phyloP scores from a whole-genome alignment of 2,113 vertebrate genomes.

The Ornithorhynchus anatinus region DNA sequence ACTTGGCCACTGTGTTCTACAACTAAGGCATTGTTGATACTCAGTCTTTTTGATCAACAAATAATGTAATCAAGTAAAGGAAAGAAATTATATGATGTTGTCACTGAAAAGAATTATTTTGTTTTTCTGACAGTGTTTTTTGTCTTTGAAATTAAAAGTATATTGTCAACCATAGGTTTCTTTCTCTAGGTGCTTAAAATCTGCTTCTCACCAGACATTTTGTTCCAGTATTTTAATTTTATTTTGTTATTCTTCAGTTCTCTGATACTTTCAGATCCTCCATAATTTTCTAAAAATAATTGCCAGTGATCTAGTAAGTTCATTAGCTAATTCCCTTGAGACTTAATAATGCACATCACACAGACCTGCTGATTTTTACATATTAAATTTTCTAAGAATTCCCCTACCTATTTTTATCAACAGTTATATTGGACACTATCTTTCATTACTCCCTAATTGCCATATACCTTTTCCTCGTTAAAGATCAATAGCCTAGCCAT shows the following conservation, averaged over 20 bases:
- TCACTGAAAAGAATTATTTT: too few relatives aligned
- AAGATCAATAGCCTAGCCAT: constrained; percentile 11
- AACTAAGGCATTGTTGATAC: too few relatives aligned
- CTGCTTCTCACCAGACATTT: too few relatives aligned
- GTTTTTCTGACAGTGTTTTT: too few relatives aligned
- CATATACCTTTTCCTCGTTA: constrained; percentile 50
- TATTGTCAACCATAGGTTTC: too few relatives aligned
- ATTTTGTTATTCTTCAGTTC: constrained; percentile 25
- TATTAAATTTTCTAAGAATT: constrained; percentile 67
- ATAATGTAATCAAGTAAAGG: too few relatives aligned
- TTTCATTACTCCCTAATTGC: constrained; percentile 56
- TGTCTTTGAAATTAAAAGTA: too few relatives aligned
- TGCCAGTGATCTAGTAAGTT: constrained; percentile 63
- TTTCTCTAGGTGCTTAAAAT: too few relatives aligned
- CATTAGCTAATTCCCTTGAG: constrained; percentile 65
- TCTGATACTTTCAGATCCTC: constrained; percentile 57
- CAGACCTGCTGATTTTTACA: constrained; percentile 60
- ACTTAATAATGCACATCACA: constrained; percentile 54
- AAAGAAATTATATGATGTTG: too few relatives aligned
- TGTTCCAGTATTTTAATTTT: not conserved
- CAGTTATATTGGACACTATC: constrained; percentile 48
- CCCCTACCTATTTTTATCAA: constrained; percentile 59
- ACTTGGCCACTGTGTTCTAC: too few relatives aligned
- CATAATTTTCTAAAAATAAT: constrained; percentile 71
- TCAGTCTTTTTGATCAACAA: too few relatives aligned